Conservation (phyloP, 2,113 vertebrate genomes). For the Craseonycteris thonglongyai region DNA sequence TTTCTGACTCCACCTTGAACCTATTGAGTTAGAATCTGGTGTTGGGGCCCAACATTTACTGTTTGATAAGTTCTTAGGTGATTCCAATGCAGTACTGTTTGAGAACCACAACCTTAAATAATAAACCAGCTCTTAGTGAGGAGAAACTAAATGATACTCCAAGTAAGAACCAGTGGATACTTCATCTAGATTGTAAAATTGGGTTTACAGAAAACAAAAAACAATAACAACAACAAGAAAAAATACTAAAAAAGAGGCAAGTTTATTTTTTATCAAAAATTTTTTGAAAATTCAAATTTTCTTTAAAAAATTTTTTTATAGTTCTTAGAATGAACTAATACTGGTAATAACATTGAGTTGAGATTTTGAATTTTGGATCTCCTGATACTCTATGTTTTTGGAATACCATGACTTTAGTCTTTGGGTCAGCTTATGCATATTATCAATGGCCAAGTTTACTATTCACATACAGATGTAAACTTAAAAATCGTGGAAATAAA, state of each 20-base stretch:
- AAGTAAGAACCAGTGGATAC: background rate
- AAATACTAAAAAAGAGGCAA: background rate
- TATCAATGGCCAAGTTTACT: background rate
- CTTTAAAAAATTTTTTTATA: background rate
- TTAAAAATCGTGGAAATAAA: background rate
- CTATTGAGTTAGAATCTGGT: background rate
- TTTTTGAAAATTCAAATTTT: background rate
- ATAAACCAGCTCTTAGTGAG: background rate
- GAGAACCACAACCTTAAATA: background rate
- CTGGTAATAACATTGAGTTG: background rate
- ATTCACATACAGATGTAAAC: background rate
- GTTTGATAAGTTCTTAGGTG: background rate
- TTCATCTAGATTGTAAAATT: background rate
- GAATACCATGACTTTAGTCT: background rate
- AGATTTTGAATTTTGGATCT: background rate
- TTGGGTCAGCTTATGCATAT: background rate
- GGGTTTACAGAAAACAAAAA: background rate
- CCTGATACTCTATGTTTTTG: background rate
- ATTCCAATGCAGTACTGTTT: background rate
- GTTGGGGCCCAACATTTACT: background rate
- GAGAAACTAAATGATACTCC: background rate
- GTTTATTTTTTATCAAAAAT: background rate
- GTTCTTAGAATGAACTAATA: background rate
- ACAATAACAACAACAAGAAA: background rate
- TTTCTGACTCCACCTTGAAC: background rate